Base-by-base conservation (phyloP, 2,113 vertebrate genomes). In the Myiozetetes cayanensis region DNA sequence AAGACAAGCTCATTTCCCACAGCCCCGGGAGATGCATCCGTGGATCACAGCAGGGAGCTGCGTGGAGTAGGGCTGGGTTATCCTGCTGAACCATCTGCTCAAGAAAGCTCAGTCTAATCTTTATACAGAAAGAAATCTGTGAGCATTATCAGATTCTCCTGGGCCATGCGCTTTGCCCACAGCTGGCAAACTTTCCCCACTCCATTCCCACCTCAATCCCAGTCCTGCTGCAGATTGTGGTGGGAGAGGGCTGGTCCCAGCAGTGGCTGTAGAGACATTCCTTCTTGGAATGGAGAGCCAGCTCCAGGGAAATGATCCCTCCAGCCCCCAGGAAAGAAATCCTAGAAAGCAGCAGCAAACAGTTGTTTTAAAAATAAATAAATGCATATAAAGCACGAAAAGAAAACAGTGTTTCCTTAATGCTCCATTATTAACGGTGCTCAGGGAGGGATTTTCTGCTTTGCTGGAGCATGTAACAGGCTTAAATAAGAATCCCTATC, bases 371-470 rank as follows among this genome's bases (percentile, higher is more conserved):
- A 91, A 91, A 94, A 94, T 83, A 94, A 91, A 93, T 49, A 90
- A 35, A 90, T 93, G 30, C 19, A 31, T 30, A 83, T 56, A 75
- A 81, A 74, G 68, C 85, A 80, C 95, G 79, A 12, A 83, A 93
- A 94, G 79, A 63, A 94, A 94, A 93, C 65, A 90, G 71, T 61
- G 52, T 88, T 62, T 92, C 90, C 88, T 52, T 96, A 96, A 95
- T 92, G 70, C 95, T 89, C 76, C 93, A 88, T 94, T 95, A 97
- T 90, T 63, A 95, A 94, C 37, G 61, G 95, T 96, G 70, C 94
- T 96, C 88, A 95, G 83, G 3, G 37, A 84, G 76, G 83, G 94
- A 96, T 94, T 96, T 96, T 96, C 95, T 95, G 92, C 83, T 96
- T 94, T 96, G 66, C 93, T 94, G 88, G 80, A 93, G 92, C 92